Percentiles rank a stretch among this genome's conserved stretches.
phyloP scores from a whole-genome alignment of 2,113 vertebrate species.

The Macroglossus sobrinus region DNA sequence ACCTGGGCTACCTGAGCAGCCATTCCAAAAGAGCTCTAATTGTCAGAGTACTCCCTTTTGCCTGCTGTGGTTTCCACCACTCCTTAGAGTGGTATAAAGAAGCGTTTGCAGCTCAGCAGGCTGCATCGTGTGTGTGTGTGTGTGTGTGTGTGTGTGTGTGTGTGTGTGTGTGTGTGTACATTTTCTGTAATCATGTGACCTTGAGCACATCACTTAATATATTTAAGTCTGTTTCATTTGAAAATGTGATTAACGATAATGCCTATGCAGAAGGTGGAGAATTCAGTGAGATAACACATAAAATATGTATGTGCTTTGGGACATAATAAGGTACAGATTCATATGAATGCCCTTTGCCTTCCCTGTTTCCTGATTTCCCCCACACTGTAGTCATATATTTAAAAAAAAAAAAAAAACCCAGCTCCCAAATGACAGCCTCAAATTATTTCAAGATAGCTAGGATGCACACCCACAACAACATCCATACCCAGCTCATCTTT shows the following conservation, averaged over 20 bases:
- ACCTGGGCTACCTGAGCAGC: background rate
- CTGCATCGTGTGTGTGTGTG: background rate
- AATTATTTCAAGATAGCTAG: background rate
- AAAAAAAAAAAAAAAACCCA: background rate
- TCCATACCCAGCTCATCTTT: background rate
- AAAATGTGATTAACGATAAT: background rate
- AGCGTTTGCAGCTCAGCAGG: background rate
- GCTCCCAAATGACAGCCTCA: background rate
- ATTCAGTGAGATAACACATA: background rate
- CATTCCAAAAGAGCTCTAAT: background rate
- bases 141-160: background rate
- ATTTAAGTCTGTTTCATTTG: background rate
- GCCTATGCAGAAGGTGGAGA: background rate
- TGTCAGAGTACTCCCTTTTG: background rate
- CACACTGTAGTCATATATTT: background rate
- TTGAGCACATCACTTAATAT: background rate
- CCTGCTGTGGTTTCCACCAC: background rate
- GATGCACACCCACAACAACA: fast-evolving
- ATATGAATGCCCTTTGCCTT: background rate
- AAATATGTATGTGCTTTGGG: background rate
- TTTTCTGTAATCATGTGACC: background rate
- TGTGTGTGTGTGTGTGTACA: background rate
- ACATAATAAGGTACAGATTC: background rate
- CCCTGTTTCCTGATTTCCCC: background rate
- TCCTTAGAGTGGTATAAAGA: background rate